Evolutionary conservation across 2,113 vertebrate genomes (phyloP), one percentile per base, ranked within the genome.

Genomic region (Apteryx mantelli): DNA sequence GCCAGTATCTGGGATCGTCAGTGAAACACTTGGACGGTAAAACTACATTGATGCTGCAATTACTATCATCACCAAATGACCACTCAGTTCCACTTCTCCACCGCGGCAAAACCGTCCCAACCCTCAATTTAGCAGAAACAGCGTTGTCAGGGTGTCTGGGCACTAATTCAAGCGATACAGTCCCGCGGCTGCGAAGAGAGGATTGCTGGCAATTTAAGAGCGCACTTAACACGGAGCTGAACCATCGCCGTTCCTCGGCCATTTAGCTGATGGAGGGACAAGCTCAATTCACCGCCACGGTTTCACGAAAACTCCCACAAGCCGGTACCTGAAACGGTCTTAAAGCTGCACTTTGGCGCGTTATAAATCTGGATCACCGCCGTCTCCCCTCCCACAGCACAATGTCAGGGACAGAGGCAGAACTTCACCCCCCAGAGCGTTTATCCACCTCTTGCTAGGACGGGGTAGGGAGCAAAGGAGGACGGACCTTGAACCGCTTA

Each of bases 1-100:
- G 7, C 11, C 34, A 3, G 88, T 68, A 1, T 42, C 50, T 1
- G 61, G 70, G 71, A 61, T 16, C 70, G 17, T 2, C 78, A 13
- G 36, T 1, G 10, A 42, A 70, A 58, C 87, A 19, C 78, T 13
- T 1, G 79, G 79, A 53, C 0, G 32, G 36, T 38, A 38, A 38
- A 38, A 38, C 82, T 0, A 38, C 90, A 50, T 0, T 21, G 90
- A 63, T 70, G 85, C 93, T 77, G 82, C 36, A 52, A 79, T 61
- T 73, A 12, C 78, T 95, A 85, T 6, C 78, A 65, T 30, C 65
- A 94, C 90, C 89, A 63, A 89, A 80, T 26, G 87, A 86, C 81
- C 91, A 64, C 75, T 94, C 78, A 91, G 91, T 28, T 6, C 66
- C 82, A 4, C 53, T 64, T 58, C 36, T 38, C 36, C 36, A 38